These are phyloP conservation scores for Butastur rufipennis DNA, from an alignment of 2,113 vertebrate genomes.

Conservation along the genomic window DNA sequence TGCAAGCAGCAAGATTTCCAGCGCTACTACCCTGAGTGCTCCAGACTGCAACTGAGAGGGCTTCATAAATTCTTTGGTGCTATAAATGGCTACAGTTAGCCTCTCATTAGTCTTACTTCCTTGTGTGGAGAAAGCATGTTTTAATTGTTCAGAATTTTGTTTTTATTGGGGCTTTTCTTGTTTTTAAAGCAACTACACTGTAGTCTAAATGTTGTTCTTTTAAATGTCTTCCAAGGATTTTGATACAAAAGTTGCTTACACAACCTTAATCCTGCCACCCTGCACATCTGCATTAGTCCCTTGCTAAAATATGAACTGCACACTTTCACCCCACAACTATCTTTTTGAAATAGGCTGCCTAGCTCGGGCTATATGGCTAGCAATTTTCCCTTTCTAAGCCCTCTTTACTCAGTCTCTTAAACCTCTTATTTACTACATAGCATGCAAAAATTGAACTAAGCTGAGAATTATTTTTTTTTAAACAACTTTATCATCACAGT, in stretches of 20 bases:
- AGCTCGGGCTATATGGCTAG: too few species aligned
- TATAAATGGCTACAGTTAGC: neutral
- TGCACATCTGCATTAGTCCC: too few species aligned
- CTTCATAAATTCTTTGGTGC: neutral
- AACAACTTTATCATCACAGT: too few species aligned
- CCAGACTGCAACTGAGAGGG: neutral
- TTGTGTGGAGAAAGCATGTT: neutral
- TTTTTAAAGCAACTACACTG: neutral
- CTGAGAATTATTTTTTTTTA: too few species aligned
- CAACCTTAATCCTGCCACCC: neutral
- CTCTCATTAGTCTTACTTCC: neutral
- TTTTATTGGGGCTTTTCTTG: neutral
- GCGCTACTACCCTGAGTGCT: neutral
- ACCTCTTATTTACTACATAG: too few species aligned
- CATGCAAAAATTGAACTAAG: too few species aligned
- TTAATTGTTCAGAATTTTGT: neutral
- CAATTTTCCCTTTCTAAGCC: too few species aligned
- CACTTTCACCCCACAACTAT: too few species aligned
- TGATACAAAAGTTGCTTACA: neutral
- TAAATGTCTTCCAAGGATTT: neutral
- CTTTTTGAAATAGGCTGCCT: too few species aligned
- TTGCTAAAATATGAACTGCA: too few species aligned
- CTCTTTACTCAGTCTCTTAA: too few species aligned
- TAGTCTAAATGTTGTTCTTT: neutral
- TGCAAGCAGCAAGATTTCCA: neutral